Conservation (phyloP, 2,797 vertebrate genomes). For the Poecilia velifera region DNA sequence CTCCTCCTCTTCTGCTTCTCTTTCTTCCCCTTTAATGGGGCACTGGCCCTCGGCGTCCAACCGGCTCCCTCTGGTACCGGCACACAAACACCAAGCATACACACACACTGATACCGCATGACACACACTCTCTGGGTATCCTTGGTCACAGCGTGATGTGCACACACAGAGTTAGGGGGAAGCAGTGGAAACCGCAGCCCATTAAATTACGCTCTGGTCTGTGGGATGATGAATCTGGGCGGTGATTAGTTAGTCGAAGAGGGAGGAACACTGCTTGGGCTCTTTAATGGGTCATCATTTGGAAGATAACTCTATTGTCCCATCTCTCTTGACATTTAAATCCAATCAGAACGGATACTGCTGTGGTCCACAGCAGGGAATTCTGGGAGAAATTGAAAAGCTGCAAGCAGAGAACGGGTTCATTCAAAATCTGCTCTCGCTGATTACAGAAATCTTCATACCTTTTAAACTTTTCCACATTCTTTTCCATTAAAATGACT, state of each 20-base stretch:
- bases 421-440: slow-evolving; percentile 43
- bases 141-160: slow-evolving; percentile 36
- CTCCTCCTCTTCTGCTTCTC: slow-evolving; percentile 8
- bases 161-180: slow-evolving; percentile 24
- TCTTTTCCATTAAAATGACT: background rate
- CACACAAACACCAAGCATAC: slow-evolving; percentile 54
- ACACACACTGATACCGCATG: slow-evolving; percentile 61
- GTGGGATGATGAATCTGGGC: slow-evolving; percentile 71
- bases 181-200: slow-evolving; percentile 38
- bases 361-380: slow-evolving; percentile 57
- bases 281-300: slow-evolving; percentile 76
- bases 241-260: slow-evolving; percentile 72
- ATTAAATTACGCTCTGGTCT: slow-evolving; percentile 62
- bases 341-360: slow-evolving; percentile 76
- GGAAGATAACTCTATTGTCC: slow-evolving; percentile 80
- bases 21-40: slow-evolving; percentile 61
- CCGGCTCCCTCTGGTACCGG: slow-evolving; percentile 55
- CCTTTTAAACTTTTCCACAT: slow-evolving; percentile 3
- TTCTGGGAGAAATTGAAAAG: slow-evolving; percentile 56
- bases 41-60: slow-evolving; percentile 59
- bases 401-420: slow-evolving; percentile 24
- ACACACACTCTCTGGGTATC: slow-evolving; percentile 55
- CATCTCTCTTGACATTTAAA: slow-evolving; percentile 78
- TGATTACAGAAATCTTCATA: slow-evolving; percentile 33
- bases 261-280: slow-evolving; percentile 68